A percentile compares a stretch with the other conserved stretches of the same genome.
Conservation (phyloP, 2,797 vertebrate genomes). For the Syndactyla subalaris region DNA sequence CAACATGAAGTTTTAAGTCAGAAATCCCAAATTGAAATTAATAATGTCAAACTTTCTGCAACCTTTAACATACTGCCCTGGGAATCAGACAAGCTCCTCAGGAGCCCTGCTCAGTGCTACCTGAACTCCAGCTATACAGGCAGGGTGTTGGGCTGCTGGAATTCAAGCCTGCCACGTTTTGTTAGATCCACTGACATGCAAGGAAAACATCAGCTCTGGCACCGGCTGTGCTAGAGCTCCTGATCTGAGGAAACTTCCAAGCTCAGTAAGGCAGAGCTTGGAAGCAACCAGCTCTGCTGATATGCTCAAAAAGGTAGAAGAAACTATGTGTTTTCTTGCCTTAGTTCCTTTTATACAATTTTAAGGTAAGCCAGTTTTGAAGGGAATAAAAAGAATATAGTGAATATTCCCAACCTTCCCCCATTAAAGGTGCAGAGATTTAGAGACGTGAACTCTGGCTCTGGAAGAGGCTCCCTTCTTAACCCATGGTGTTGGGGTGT, state of each 20-base stretch:
- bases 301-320: neutral
- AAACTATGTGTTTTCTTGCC: neutral
- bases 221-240: neutral
- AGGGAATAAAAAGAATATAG: neutral
- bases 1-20: neutral
- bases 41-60: neutral
- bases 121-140: neutral
- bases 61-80: neutral
- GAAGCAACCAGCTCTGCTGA: neutral
- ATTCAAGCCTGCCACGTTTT: neutral
- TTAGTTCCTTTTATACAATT: neutral
- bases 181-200: neutral
- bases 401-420: neutral
- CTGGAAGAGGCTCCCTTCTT: neutral
- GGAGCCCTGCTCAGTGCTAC: neutral
- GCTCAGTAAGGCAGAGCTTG: accelerated
- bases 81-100: neutral
- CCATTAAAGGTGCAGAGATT: neutral
- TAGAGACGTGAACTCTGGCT: neutral
- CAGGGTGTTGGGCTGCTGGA: neutral
- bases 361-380: neutral
- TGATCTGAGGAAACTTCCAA: neutral
- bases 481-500: neutral
- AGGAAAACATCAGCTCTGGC: neutral
- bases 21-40: neutral